phyloP scores from a whole-genome alignment of 2,113 vertebrate genomes.

The Otolemur garnettii region DNA sequence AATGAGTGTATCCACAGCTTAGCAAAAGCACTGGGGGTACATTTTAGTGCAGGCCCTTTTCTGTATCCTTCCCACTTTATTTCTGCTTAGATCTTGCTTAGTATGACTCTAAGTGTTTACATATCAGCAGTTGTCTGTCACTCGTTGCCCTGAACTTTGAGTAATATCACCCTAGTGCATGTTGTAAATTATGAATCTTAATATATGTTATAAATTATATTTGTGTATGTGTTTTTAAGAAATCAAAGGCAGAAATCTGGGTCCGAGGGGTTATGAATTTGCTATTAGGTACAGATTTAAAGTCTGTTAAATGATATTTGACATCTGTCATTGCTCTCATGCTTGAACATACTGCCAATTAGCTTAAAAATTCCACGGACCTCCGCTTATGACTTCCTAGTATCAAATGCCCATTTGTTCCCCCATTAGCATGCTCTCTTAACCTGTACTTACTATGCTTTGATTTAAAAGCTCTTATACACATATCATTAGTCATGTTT shows the following conservation, averaged over 20 bases:
- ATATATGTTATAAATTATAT: constrained; percentile 65
- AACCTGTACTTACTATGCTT: constrained; percentile 42
- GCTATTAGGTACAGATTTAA: constrained; percentile 72
- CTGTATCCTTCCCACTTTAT: neutral
- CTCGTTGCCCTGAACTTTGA: neutral
- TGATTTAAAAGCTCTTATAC: constrained; percentile 55
- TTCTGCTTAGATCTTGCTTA: neutral
- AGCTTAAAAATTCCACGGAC: constrained; percentile 58
- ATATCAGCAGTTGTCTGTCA: constrained; percentile 61
- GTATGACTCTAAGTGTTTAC: neutral
- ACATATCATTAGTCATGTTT: constrained; percentile 62
- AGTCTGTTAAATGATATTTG: constrained; percentile 75
- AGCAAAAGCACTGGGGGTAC: neutral
- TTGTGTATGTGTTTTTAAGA: constrained; percentile 65
- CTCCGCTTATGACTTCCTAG: constrained; percentile 39
- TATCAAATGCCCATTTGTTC: constrained; percentile 37
- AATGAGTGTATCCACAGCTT: neutral
- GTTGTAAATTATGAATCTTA: constrained; percentile 65
- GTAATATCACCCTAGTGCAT: constrained; percentile 49
- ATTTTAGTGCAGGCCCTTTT: neutral
- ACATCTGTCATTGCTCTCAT: constrained; percentile 70
- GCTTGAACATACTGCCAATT: constrained; percentile 66
- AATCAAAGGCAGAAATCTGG: constrained; percentile 77
- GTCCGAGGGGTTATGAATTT: constrained; percentile 67
- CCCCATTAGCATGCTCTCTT: neutral